Evolutionary conservation across 2,797 vertebrate genomes (phyloP).

Genomic region (Rhabdomys pumilio): DNA sequence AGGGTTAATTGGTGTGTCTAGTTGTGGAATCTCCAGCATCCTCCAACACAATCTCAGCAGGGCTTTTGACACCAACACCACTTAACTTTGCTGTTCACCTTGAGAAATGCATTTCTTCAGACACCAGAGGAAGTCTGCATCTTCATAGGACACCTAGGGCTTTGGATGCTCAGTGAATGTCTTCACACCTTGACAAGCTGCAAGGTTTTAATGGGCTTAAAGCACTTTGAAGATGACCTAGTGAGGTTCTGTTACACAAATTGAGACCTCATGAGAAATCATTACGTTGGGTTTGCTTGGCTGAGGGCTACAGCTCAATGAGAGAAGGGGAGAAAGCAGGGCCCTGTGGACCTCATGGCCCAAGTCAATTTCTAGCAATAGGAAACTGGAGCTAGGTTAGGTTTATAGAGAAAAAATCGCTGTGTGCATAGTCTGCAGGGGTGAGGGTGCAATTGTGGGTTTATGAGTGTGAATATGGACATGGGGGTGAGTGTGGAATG

Average conservation of each 20-base stretch:
- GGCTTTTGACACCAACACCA: background rate
- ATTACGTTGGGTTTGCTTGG: constrained; percentile 48
- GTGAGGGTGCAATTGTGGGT: background rate
- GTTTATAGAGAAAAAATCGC: too few relatives aligned
- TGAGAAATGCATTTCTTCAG: constrained; percentile 39
- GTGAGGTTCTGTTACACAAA: constrained; percentile 1
- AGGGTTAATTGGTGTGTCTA: background rate
- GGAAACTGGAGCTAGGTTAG: background rate
- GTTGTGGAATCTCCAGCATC: background rate
- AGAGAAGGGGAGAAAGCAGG: background rate
- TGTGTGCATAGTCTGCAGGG: background rate
- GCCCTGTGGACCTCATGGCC: background rate
- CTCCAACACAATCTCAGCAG: background rate
- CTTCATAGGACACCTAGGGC: background rate
- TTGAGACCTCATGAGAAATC: background rate
- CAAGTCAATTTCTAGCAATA: background rate
- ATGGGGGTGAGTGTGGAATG: background rate
- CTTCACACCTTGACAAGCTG: background rate
- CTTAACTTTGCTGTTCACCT: background rate
- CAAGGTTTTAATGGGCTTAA: constrained; percentile 42
- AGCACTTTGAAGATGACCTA: background rate
- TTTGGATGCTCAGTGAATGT: background rate
- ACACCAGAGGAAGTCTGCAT: background rate
- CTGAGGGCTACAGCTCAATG: constrained; percentile 48
- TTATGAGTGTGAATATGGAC: background rate